A percentile compares a stretch with the other conserved stretches of the same genome.
These are phyloP conservation scores for Margaritifera margaritifera DNA, from an alignment of 2,888 invertebrate genomes.

Conservation along the genomic window DNA sequence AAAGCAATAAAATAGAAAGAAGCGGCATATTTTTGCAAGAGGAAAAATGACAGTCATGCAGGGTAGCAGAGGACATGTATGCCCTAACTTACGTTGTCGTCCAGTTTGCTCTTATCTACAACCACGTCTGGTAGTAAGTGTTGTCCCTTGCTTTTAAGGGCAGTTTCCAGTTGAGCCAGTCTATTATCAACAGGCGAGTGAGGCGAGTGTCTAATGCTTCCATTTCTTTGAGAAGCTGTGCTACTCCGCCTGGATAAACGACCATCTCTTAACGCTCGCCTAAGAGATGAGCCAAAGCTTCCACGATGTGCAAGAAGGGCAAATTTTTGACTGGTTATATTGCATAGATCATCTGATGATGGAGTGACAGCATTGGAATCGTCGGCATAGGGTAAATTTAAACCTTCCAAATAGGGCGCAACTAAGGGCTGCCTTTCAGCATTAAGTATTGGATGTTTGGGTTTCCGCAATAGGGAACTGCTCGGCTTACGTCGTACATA, in stretches of 20 bases:
- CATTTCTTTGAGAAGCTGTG: constrained; percentile 56
- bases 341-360: constrained; percentile 88
- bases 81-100: constrained; percentile 56
- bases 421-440: constrained; percentile 94
- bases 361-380: constrained; percentile 98
- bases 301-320: constrained; percentile 67
- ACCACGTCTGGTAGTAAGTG: constrained; percentile 69
- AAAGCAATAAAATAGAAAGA: too few species aligned
- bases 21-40: too few species aligned
- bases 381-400: constrained; percentile 91
- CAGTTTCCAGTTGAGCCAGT: constrained; percentile 55
- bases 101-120: constrained; percentile 70
- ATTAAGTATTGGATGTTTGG: constrained; percentile 34
- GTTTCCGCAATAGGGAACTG: constrained; percentile 79
- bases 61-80: background rate
- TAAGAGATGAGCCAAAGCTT: constrained; percentile 44
- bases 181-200: constrained; percentile 88
- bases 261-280: constrained; percentile 23
- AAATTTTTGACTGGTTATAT: constrained; percentile 73
- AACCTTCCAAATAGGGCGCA: constrained; percentile 86
- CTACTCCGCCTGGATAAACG: constrained; percentile 54
- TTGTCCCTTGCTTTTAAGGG: constrained; percentile 56
- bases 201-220: constrained; percentile 80
- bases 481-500: constrained; percentile 84
- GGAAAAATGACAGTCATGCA: too few species aligned